Conservation (phyloP, 2,113 vertebrate species). For the Hypocryptadius cinnamomeus region DNA sequence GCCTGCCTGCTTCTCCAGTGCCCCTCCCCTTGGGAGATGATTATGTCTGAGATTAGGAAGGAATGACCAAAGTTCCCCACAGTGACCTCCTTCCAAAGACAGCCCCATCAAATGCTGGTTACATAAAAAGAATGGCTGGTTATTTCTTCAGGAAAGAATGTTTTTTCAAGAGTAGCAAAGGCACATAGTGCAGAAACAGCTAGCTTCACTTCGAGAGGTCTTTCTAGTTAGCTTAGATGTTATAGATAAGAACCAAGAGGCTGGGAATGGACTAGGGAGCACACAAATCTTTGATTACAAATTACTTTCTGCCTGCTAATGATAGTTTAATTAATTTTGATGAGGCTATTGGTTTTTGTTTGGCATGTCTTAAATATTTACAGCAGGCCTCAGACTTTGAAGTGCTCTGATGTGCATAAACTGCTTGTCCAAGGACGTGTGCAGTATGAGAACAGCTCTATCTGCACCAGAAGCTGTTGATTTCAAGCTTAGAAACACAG, state of each 20-base stretch:
- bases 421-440: neutral
- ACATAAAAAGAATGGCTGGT: neutral
- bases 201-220: neutral
- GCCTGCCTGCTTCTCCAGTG: neutral
- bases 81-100: neutral
- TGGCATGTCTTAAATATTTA: neutral
- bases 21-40: no score
- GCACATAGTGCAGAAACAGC: neutral
- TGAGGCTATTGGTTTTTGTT: neutral
- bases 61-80: neutral
- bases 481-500: neutral
- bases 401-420: neutral
- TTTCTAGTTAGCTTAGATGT: neutral
- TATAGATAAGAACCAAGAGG: neutral
- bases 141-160: neutral
- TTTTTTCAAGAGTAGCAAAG: neutral
- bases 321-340: neutral
- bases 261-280: neutral
- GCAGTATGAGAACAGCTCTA: neutral
- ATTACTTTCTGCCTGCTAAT: neutral
- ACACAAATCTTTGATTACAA: neutral
- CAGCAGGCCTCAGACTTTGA: neutral
- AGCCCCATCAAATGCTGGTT: neutral
- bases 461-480: neutral
- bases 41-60: neutral